A percentile compares a stretch with the other conserved stretches of the same genome.
Conservation (phyloP, 2,113 vertebrate species). For the Mugil cephalus region DNA sequence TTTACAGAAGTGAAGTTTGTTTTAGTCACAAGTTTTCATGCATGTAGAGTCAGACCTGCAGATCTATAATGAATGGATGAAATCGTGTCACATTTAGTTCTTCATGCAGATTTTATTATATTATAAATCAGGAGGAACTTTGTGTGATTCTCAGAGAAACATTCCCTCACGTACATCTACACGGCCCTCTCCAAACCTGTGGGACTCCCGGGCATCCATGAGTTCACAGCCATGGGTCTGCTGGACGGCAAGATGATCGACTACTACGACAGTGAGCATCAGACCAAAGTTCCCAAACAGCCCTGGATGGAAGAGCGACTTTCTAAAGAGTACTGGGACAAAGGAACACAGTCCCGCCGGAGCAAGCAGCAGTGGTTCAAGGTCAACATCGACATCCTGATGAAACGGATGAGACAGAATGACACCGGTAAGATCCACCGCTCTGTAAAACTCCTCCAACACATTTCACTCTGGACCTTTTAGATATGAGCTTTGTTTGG, state of each 20-base stretch:
- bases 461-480: too few species aligned
- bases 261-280: slow-evolving; percentile 59
- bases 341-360: slow-evolving; percentile 70
- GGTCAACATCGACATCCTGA: slow-evolving; percentile 75
- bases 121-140: too few species aligned
- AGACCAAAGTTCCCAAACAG: slow-evolving; percentile 55
- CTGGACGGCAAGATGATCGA: slow-evolving; percentile 75
- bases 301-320: slow-evolving; percentile 66
- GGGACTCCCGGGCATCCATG: slow-evolving; percentile 36
- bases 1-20: too few species aligned
- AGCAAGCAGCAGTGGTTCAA: slow-evolving; percentile 80
- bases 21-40: too few species aligned
- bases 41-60: too few species aligned
- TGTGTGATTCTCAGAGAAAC: slow-evolving; percentile 30
- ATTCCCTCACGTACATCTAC: slow-evolving; percentile 81
- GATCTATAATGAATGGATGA: too few species aligned
- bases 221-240: slow-evolving; percentile 77
- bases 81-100: too few species aligned
- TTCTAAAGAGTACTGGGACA: slow-evolving; percentile 48
- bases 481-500: not conserved
- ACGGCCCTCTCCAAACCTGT: slow-evolving; percentile 60
- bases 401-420: slow-evolving; percentile 50
- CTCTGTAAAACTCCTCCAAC: not conserved
- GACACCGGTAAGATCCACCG: not conserved
- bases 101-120: too few species aligned